Conservation (phyloP, 2,797 vertebrate species). For the Chaetophractus vellerosus region DNA sequence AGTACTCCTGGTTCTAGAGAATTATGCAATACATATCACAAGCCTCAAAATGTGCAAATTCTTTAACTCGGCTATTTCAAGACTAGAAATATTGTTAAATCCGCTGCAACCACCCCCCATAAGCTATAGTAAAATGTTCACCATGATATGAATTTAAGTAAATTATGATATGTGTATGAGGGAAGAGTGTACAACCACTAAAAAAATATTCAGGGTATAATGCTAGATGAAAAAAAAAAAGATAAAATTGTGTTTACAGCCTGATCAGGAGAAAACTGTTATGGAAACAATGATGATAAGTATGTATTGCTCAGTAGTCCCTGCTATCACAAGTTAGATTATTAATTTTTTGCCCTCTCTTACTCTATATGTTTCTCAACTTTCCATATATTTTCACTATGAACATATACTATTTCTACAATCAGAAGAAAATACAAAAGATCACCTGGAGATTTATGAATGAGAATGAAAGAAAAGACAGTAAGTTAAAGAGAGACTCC, state of each 20-base stretch:
- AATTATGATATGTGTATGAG: not conserved
- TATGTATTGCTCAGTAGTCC: not conserved
- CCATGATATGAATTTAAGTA: not conserved
- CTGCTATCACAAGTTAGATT: not conserved
- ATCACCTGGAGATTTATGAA: not conserved
- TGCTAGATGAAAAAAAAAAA: not conserved
- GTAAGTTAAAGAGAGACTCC: not conserved
- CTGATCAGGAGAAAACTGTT: fast-evolving
- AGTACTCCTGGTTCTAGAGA: not conserved
- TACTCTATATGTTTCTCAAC: slow-evolving; percentile 3
- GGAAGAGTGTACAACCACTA: not conserved
- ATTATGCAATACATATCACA: not conserved
- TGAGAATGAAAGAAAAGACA: not conserved
- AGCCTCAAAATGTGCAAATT: not conserved
- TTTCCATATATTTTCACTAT: not conserved
- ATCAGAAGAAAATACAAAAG: not conserved
- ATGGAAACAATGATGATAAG: not conserved
- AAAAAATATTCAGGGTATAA: not conserved
- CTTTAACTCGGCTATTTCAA: not conserved
- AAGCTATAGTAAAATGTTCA: not conserved
- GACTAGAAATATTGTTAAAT: not conserved
- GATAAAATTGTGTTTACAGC: not conserved
- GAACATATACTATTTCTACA: slow-evolving; percentile 9
- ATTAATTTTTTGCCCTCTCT: not conserved
- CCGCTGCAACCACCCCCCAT: not conserved